Percentiles rank a stretch among this genome's conserved stretches.
These are phyloP conservation scores for Antennarius maculatus DNA, from an alignment of 2,797 vertebrate species.

Conservation along the genomic window DNA sequence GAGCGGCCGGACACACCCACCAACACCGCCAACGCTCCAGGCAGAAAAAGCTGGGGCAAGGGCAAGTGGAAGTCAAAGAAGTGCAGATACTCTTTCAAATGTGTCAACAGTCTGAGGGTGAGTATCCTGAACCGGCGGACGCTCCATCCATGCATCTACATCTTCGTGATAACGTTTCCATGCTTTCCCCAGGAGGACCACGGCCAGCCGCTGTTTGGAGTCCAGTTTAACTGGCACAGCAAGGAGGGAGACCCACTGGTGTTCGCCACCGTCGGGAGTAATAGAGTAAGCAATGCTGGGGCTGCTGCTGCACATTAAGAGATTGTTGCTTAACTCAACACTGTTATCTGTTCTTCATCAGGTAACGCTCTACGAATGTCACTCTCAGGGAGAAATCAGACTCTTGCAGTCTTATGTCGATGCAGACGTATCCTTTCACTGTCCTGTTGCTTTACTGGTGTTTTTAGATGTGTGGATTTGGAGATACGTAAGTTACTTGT, in stretches of 20 bases:
- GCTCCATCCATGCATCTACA: no score
- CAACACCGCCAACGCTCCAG: conserved; percentile 93
- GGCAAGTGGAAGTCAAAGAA: conserved; percentile 99
- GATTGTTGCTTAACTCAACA: background rate
- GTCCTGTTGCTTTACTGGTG: background rate
- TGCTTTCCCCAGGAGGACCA: conserved; percentile 90
- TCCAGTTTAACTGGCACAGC: conserved; percentile 99
- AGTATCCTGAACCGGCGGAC: conserved; percentile 33
- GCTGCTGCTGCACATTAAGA: background rate
- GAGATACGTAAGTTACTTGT: no score
- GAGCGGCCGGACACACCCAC: conserved; percentile 97
- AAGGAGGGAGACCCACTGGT: conserved; percentile 98
- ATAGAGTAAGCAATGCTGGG: conserved; percentile 85
- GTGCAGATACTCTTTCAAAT: conserved; percentile 98
- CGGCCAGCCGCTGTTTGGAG: conserved; percentile 95
- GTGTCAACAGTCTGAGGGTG: conserved; percentile 97
- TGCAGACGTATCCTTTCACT: conserved; percentile 95
- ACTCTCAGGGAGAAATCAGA: conserved; percentile 96
- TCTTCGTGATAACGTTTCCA: background rate
- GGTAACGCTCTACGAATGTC: conserved; percentile 98
- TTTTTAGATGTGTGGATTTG: background rate
- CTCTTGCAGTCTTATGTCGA: conserved; percentile 97
- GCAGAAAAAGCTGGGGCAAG: conserved; percentile 97
- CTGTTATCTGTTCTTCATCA: conserved; percentile 58
- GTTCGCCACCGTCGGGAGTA: conserved; percentile 98